A percentile compares a stretch with the other conserved stretches of the same genome.
phyloP scores from a whole-genome alignment of 1,140 invertebrate genomes.

The Drosophila malerkotliana region DNA sequence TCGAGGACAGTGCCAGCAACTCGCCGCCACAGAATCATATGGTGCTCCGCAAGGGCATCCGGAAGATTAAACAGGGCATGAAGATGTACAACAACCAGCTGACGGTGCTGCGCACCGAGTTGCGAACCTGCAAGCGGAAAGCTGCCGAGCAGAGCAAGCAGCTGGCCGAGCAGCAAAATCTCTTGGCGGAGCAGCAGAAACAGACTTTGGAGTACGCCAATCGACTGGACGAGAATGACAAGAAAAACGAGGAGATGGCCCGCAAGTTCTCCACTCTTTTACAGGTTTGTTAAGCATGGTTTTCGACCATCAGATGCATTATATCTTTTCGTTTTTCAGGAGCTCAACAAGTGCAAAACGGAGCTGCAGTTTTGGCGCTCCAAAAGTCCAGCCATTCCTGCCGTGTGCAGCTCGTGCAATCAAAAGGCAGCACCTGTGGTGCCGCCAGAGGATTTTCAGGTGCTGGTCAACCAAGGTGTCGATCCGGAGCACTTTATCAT shows the following conservation, averaged over 20 bases:
- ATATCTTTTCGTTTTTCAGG: constrained; percentile 84
- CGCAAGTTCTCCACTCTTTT: constrained; percentile 94
- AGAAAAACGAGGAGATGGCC: constrained; percentile 94
- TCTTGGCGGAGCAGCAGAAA: constrained; percentile 89
- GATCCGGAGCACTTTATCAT: constrained; percentile 85
- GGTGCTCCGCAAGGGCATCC: constrained; percentile 92
- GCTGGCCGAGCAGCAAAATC: constrained; percentile 92
- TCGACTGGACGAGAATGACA: constrained; percentile 93
- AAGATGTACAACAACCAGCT: constrained; percentile 93
- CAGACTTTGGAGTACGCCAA: constrained; percentile 91
- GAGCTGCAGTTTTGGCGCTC: constrained; percentile 95
- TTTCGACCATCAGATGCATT: neutral
- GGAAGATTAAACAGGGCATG: constrained; percentile 94
- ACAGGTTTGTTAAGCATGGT: constrained; percentile 86
- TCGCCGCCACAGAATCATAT: constrained; percentile 91
- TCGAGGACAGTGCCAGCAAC: constrained; percentile 85
- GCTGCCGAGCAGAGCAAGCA: constrained; percentile 93
- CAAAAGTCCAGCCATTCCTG: constrained; percentile 90
- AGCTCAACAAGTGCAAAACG: constrained; percentile 95
- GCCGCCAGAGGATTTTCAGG: constrained; percentile 86
- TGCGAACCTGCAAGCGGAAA: constrained; percentile 91
- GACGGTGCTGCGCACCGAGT: constrained; percentile 89
- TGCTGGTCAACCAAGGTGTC: constrained; percentile 87
- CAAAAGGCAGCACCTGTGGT: constrained; percentile 85
- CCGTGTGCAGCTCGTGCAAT: constrained; percentile 86